Evolutionary conservation across 2,797 vertebrate genomes (phyloP), one percentile per base, ranked within the genome.

Genomic region (Acanthurus lineatus): DNA sequence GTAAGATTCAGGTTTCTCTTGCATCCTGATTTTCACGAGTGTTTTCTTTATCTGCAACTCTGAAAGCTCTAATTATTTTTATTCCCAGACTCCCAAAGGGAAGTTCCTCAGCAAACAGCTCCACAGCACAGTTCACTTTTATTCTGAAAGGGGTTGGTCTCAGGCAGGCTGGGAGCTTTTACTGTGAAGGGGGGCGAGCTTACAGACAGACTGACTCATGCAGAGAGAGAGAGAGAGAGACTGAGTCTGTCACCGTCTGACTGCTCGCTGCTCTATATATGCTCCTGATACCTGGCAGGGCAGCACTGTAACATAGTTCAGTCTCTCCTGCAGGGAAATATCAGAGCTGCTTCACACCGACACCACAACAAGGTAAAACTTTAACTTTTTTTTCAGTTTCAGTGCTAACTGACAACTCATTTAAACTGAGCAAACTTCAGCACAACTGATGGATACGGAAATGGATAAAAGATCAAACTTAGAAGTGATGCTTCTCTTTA

Each of bases 201-300:
- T 76, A 9, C 69, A 89, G 88, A 87, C 88, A 65, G 79, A 86
- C 90, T 95, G 94, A 95, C 83, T 95, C 94, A 94, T 81, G 83
- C 84, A 51, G 83, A 54, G 67, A 68, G 69, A 52, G 70, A 49
- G 69, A 40, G 78, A 63, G 82, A 56, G 77, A 35, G 88, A 59
- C 64, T 57, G 84, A 35, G 79, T 92, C 91, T 93, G 90, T 93
- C 92, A 92, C 86, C 59, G 93, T 92, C 91, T 95, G 94, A 90
- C 91, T 90, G 88, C 89, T 89, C 81, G 19, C 69, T 17, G 69
- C 90, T 90, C 86, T 96, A 96, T 97, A 96, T 93, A 97, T 91
- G 87, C 80, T 83, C 74, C 84, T 73, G 70, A 84, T 92, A 96
- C 96, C 96, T 96, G 96, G 82, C 77, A 76, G 79, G 45, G 73